Evolutionary conservation across 2,888 invertebrate species (phyloP).

Genomic region (Oscheius sp.): DNA sequence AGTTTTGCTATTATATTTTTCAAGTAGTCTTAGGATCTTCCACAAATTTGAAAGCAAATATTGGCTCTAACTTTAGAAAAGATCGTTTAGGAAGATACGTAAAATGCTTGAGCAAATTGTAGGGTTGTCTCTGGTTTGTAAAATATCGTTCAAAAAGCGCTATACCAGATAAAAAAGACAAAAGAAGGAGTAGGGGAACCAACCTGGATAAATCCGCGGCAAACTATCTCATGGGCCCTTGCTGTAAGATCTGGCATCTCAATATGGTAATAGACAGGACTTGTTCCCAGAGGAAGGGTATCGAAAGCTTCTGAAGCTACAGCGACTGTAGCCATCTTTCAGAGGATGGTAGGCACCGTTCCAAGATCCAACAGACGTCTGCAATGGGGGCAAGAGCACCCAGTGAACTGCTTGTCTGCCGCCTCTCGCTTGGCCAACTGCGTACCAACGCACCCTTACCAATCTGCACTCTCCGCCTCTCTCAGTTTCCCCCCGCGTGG

Average conservation of each 20-base stretch:
- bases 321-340: conserved; percentile 13
- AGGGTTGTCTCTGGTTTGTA: too few species aligned
- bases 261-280: conserved; percentile 3
- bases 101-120: too few species aligned
- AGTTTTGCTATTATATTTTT: too few species aligned
- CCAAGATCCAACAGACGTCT: neutral
- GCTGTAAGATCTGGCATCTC: neutral
- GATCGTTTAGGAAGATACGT: too few species aligned
- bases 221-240: conserved; percentile 2
- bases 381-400: conserved; percentile 26
- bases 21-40: too few species aligned
- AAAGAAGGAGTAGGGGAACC: neutral
- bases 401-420: conserved; percentile 20
- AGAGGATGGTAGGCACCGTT: neutral
- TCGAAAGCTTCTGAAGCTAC: too few species aligned
- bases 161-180: neutral
- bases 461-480: conserved; percentile 6
- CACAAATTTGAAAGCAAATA: too few species aligned
- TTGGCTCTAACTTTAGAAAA: too few species aligned
- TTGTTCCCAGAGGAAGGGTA: neutral
- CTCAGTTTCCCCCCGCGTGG: neutral
- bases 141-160: neutral
- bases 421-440: conserved; percentile 8
- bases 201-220: conserved; percentile 10
- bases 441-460: conserved; percentile 20